Base-by-base conservation (phyloP, 1,140 invertebrate species). In the Saccostrea cuccullata region DNA sequence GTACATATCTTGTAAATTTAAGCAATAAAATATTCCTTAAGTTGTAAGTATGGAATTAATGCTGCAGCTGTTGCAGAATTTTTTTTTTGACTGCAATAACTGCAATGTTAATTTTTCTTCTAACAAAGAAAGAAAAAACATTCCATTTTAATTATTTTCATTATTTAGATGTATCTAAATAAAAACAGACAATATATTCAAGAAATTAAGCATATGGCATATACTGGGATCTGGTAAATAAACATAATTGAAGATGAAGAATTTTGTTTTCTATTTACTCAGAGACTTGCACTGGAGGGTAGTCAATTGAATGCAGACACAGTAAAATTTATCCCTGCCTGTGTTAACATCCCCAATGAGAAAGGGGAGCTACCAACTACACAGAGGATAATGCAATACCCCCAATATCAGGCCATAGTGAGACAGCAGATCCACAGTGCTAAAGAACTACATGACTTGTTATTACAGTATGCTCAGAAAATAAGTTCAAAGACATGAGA, bases 221-320 rank as follows among this genome's bases (percentile, higher is more conserved):
- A 47, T 47, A 47, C 6, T 36, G 0, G 30, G 30, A 36, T 36
- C 30, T 1, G 30, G 30, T 36, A 36, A 36, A 36, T 36, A 30
- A 8, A 73, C 4, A 73, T 77, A 30, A 11, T 77, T 77, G 70
- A 30, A 36, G 47, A 64, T 64, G 70, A 9, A 30, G 8, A 30
- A 36, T 77, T 77, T 77, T 36, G 88, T 23, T 12, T 40, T 64
- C 86, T 89, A 87, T 40, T 67, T 67, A 89, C 70, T 56, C 64
- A 88, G 87, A 86, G 87, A 15, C 55, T 88, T 40, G 82, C 84
- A 40, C 60, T 88, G 73, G 84, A 88, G 84, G 64, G 64, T 85
- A 84, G 84, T 55, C 87, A 88, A 73, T 67, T 85, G 55, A 88
- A 88, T 88, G 64, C 87, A n/a, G 87, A 88, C 26, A 88, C 82